Percentiles rank a stretch among this genome's conserved stretches.
phyloP scores from a whole-genome alignment of 2,113 vertebrate genomes.

The Coregonus clupeaformis region DNA sequence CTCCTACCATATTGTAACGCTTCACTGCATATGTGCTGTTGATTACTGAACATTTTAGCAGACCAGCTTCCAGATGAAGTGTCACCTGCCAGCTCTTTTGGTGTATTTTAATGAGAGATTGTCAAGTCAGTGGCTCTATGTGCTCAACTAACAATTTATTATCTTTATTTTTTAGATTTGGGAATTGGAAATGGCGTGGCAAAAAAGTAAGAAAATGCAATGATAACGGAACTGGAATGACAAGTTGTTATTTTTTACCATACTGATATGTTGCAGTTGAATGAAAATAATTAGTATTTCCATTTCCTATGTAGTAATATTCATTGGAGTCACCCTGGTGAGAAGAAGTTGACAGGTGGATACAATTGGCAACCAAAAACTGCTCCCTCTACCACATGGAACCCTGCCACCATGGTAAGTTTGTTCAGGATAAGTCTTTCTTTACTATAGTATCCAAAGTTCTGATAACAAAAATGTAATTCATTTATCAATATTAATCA shows the following conservation, averaged over 20 bases:
- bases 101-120: too few relatives aligned
- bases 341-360: slow-evolving; percentile 93
- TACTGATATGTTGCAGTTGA: not conserved
- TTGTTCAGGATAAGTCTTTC: not conserved
- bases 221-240: not conserved
- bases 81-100: not conserved
- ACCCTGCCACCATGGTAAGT: slow-evolving; percentile 83
- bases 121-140: too few relatives aligned
- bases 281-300: not conserved
- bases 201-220: slow-evolving; percentile 84
- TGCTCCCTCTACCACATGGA: slow-evolving; percentile 94
- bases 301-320: slow-evolving; percentile 79
- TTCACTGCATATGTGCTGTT: not conserved
- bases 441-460: not conserved
- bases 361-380: slow-evolving; percentile 94
- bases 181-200: slow-evolving; percentile 91
- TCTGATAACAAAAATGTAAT: too few relatives aligned
- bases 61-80: not conserved
- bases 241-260: not conserved
- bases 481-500: too few relatives aligned
- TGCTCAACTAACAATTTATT: not conserved
- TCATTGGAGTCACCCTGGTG: slow-evolving; percentile 94
- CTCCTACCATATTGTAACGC: too few relatives aligned
- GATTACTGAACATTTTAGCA: not conserved
- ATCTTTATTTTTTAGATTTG: slow-evolving; percentile 76